Conservation (phyloP, 2,797 vertebrate species). For the Enteromius paludinosus region DNA sequence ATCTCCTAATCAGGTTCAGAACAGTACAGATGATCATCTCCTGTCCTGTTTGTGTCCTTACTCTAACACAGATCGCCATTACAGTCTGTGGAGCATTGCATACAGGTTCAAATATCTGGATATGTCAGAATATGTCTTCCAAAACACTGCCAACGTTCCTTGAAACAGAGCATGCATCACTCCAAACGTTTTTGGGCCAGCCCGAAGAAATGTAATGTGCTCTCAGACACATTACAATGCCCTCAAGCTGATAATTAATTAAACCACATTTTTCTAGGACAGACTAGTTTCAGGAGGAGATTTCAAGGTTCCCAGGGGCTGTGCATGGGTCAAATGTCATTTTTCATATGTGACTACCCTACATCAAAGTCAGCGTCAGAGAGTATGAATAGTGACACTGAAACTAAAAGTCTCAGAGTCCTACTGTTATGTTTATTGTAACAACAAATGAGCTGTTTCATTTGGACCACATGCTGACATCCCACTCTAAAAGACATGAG, state of each 20-base stretch:
- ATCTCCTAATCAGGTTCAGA: constrained; percentile 9
- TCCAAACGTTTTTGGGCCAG: background rate
- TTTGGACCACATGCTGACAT: constrained; percentile 16
- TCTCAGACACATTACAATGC: background rate
- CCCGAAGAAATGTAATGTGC: background rate
- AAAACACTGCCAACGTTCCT: background rate
- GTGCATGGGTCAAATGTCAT: constrained; percentile 17
- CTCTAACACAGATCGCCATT: background rate
- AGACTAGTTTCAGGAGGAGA: background rate
- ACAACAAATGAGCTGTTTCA: constrained; percentile 11
- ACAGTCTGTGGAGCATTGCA: background rate
- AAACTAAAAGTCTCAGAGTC: background rate
- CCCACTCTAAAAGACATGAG: constrained; percentile 4
- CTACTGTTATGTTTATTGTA: constrained; percentile 26
- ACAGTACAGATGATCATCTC: constrained; percentile 4
- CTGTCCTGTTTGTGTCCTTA: background rate
- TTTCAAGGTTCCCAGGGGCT: constrained; percentile 21
- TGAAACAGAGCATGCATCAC: constrained; percentile 10
- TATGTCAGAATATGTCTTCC: background rate
- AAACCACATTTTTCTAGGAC: constrained; percentile 23
- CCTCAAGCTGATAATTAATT: constrained; percentile 9
- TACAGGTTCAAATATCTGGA: constrained; percentile 2
- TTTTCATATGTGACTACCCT: constrained; percentile 18
- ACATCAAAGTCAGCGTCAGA: constrained; percentile 7
- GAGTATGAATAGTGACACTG: constrained; percentile 36